Conservation (phyloP, 2,888 invertebrate species). For the Cheilosia impressa region DNA sequence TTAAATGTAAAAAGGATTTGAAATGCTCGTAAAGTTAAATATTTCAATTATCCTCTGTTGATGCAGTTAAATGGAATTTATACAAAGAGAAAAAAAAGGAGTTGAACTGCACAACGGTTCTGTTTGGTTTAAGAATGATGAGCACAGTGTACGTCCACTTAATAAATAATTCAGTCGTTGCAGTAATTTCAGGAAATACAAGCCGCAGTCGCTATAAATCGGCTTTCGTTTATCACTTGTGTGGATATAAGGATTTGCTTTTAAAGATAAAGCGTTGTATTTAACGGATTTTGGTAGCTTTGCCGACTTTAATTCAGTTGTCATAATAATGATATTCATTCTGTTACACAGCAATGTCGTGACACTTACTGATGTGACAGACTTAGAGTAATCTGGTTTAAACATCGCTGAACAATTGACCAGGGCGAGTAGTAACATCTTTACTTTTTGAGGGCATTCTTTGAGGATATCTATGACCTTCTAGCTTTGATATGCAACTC, state of each 20-base stretch:
- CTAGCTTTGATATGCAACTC: too few relatives aligned
- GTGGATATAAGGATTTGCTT: slow-evolving; percentile 13
- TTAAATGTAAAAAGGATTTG: slow-evolving; percentile 54
- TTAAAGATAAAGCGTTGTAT: slow-evolving; percentile 9
- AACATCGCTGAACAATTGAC: too few relatives aligned
- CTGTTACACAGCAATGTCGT: too few relatives aligned
- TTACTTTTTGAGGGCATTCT: too few relatives aligned
- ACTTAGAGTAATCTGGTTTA: too few relatives aligned
- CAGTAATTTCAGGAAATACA: slow-evolving; percentile 21
- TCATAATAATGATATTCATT: background rate
- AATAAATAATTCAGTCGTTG: slow-evolving; percentile 34
- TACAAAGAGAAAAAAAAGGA: background rate
- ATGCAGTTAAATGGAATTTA: slow-evolving; percentile 45
- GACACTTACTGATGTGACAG: too few relatives aligned
- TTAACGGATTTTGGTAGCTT: background rate
- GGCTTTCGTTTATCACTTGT: slow-evolving; percentile 3
- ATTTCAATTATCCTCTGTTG: slow-evolving; percentile 52
- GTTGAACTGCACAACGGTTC: too few relatives aligned
- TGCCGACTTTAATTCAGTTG: background rate
- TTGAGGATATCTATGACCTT: too few relatives aligned
- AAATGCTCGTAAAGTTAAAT: slow-evolving; percentile 57
- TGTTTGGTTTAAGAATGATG: too few relatives aligned
- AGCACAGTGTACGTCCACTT: background rate
- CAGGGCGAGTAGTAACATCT: too few relatives aligned
- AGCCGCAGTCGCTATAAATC: slow-evolving; percentile 37